phyloP scores from a whole-genome alignment of 2,888 invertebrate species.

The Lordiphosa andalusiaca region DNA sequence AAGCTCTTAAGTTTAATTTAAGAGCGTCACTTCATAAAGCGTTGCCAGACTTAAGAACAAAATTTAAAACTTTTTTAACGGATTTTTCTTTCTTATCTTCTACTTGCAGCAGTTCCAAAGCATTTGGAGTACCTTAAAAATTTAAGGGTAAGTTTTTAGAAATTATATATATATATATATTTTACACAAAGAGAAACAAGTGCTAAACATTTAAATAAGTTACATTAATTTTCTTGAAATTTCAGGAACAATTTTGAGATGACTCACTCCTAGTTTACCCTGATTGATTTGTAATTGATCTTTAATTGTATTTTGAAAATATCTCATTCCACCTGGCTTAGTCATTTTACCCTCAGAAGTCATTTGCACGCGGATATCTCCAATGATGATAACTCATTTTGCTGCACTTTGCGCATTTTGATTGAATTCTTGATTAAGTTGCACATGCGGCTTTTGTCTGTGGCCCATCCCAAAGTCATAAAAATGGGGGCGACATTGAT shows the following conservation, averaged over 20 bases:
- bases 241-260: too few relatives aligned
- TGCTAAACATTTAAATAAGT: too few relatives aligned
- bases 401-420: conserved; percentile 54
- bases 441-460: conserved; percentile 63
- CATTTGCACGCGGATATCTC: conserved; percentile 9
- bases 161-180: too few relatives aligned
- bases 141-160: conserved; percentile 13
- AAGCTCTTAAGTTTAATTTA: conserved; percentile 42
- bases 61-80: conserved; percentile 20
- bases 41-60: conserved; percentile 19
- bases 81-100: neutral
- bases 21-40: conserved; percentile 37
- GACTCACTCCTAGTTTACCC: too few relatives aligned
- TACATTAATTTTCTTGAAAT: too few relatives aligned
- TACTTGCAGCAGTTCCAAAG: conserved; percentile 9
- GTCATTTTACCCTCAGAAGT: neutral
- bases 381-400: conserved; percentile 23
- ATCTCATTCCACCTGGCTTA: conserved; percentile 1
- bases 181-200: conserved; percentile 21
- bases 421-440: conserved; percentile 69
- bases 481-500: conserved; percentile 50
- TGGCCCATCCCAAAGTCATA: conserved; percentile 1
- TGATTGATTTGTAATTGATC: too few relatives aligned
- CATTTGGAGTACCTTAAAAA: neutral
- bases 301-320: too few relatives aligned